phyloP scores from a whole-genome alignment of 2,888 invertebrate species.

The Pterostichus madidus region DNA sequence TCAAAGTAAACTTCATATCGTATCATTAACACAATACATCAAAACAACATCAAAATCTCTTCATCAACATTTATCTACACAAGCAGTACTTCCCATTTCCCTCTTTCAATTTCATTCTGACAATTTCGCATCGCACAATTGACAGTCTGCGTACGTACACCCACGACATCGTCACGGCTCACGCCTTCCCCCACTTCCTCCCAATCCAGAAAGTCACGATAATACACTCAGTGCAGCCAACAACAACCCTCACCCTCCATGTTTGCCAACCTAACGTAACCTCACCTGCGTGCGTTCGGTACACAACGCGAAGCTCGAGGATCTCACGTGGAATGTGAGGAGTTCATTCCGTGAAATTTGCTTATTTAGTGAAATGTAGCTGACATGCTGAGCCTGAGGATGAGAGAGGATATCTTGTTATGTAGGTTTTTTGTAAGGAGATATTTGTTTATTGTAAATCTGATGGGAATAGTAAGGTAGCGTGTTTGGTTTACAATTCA shows the following conservation, averaged over 20 bases:
- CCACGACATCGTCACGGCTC: neutral
- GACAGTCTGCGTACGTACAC: conserved; percentile 17
- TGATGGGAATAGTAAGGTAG: conserved; percentile 26
- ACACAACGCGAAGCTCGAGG: neutral
- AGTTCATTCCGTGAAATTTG: conserved; percentile 27
- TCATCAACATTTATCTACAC: conserved; percentile 6
- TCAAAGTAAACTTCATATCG: too few species aligned
- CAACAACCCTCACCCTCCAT: neutral
- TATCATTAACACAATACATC: conserved; percentile 16
- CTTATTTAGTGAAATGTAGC: conserved; percentile 46
- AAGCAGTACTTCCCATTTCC: neutral
- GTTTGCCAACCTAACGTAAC: neutral
- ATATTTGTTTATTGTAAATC: conserved; percentile 37
- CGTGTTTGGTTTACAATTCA: conserved; percentile 28
- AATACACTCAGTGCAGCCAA: too few species aligned
- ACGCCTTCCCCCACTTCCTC: neutral
- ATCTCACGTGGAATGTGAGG: neutral
- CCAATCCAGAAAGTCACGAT: too few species aligned
- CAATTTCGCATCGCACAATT: conserved; percentile 32
- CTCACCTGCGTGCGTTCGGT: conserved; percentile 6
- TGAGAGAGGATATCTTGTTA: conserved; percentile 19
- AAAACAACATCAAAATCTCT: conserved; percentile 18
- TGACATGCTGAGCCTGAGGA: conserved; percentile 2
- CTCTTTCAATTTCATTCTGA: conserved; percentile 31
- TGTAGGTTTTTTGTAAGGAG: conserved; percentile 12